Evolutionary conservation across 1,140 invertebrate genomes (phyloP).

Genomic region (Apis dorsata): DNA sequence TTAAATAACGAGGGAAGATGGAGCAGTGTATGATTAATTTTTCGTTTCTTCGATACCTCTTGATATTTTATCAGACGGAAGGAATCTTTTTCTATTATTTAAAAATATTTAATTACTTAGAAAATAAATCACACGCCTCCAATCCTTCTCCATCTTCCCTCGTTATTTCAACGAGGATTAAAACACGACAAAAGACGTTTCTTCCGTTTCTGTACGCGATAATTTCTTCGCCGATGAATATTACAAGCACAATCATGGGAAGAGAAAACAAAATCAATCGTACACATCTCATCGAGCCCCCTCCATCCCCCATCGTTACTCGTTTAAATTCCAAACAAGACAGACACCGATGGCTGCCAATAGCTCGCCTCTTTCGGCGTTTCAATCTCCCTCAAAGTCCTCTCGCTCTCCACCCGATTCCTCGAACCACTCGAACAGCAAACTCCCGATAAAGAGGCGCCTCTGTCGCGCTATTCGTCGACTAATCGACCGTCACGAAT

Average conservation of each 20-base stretch:
- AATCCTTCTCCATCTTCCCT: no score
- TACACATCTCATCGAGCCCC: background rate
- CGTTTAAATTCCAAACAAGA: constrained; percentile 44
- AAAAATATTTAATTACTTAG: no score
- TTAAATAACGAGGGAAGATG: no score
- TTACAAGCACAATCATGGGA: background rate
- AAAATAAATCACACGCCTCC: no score
- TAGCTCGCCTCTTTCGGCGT: background rate
- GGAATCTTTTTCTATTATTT: no score
- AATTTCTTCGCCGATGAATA: background rate
- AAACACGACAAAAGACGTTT: no score
- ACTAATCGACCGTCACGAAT: constrained; percentile 30
- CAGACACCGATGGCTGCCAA: background rate
- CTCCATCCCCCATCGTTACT: background rate
- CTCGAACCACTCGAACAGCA: constrained; percentile 6
- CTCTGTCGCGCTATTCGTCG: constrained; percentile 14
- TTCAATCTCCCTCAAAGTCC: constrained; percentile 1
- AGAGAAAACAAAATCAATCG: background rate
- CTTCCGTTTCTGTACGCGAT: no score
- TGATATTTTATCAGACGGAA: no score
- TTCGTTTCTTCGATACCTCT: no score
- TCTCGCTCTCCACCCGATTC: background rate
- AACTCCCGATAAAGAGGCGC: background rate
- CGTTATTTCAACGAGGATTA: no score
- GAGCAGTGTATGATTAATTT: no score